phyloP scores from a whole-genome alignment of 2,113 vertebrate genomes.

The Cisticola juncidis region DNA sequence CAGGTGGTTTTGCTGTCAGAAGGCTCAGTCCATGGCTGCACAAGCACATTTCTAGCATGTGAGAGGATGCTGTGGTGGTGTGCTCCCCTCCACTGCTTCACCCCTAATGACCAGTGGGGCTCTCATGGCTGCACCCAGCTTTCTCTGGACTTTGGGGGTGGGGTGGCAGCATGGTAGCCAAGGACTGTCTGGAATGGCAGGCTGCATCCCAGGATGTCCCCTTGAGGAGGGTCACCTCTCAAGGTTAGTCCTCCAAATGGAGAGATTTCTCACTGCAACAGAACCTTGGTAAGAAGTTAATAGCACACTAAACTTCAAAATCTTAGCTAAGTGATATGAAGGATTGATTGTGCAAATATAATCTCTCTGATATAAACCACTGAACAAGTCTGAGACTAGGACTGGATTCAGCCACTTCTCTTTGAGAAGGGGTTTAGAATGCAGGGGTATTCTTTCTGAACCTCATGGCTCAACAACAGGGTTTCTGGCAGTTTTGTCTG shows the following conservation, averaged over 20 bases:
- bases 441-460: neutral
- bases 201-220: neutral
- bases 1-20: neutral
- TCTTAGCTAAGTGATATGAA: neutral
- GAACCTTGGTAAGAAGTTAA: neutral
- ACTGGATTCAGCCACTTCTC: neutral
- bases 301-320: neutral
- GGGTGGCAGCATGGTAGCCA: neutral
- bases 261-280: neutral
- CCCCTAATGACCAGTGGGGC: neutral
- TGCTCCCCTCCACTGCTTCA: neutral
- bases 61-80: neutral
- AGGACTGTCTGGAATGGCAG: neutral
- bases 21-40: neutral
- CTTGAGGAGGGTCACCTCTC: neutral
- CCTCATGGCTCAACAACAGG: neutral
- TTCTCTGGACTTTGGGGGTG: neutral
- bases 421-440: neutral
- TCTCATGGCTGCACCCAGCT: neutral
- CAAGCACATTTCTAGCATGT: neutral
- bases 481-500: neutral
- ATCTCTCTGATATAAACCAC: neutral
- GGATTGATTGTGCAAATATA: neutral
- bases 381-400: neutral
- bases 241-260: fast-evolving